Evolutionary conservation across 2,888 invertebrate species (phyloP).

Genomic region (Onthophagus sagittarius): DNA sequence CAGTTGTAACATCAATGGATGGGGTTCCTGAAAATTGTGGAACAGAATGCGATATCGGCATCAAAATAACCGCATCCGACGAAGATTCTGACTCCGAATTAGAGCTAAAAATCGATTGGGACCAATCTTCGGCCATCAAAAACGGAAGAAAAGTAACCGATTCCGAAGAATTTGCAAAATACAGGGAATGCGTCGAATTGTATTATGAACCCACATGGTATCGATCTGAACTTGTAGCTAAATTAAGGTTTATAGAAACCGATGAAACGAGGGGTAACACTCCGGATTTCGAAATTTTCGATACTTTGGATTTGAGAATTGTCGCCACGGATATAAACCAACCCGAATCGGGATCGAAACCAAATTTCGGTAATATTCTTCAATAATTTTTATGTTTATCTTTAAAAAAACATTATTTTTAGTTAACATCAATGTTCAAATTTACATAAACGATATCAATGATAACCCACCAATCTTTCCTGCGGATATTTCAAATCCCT

Average conservation of each 20-base stretch:
- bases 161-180: slow-evolving; percentile 38
- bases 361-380: slow-evolving; percentile 49
- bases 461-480: slow-evolving; percentile 60
- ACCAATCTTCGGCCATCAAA: slow-evolving; percentile 55
- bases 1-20: slow-evolving; percentile 56
- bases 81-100: slow-evolving; percentile 58
- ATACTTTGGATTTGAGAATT: slow-evolving; percentile 55
- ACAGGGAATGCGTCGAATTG: slow-evolving; percentile 35
- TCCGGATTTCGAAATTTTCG: slow-evolving; percentile 57
- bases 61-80: slow-evolving; percentile 56
- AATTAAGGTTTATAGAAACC: slow-evolving; percentile 5
- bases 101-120: slow-evolving; percentile 59
- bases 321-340: slow-evolving; percentile 53
- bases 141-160: slow-evolving; percentile 35
- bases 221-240: background rate
- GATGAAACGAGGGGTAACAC: slow-evolving; percentile 23
- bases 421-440: slow-evolving; percentile 53
- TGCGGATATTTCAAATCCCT: slow-evolving; percentile 43
- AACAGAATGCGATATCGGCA: background rate
- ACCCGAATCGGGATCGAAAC: slow-evolving; percentile 34
- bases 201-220: background rate
- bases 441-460: slow-evolving; percentile 60
- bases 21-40: background rate
- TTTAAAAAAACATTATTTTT: background rate
- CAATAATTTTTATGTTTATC: no score